A percentile compares a stretch with the other conserved stretches of the same genome.
These are phyloP conservation scores for Drosophila nasuta DNA, from an alignment of 1,140 invertebrate species.

Conservation along the genomic window DNA sequence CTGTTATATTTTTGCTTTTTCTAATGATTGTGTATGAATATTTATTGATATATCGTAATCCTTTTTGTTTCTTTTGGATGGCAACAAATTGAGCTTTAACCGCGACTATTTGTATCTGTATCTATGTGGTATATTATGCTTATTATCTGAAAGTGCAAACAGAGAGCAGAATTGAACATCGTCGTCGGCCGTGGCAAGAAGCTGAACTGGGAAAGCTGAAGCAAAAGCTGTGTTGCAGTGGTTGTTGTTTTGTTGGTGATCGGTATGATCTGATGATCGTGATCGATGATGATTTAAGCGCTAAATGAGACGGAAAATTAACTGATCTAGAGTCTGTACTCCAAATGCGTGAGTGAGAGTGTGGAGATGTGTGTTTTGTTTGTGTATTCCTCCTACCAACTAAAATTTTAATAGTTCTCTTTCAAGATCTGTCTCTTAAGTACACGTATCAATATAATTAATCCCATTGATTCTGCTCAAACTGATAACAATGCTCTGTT, in stretches of 20 bases:
- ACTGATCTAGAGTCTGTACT: slow-evolving; percentile 21
- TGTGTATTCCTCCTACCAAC: not conserved
- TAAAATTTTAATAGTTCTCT: not conserved
- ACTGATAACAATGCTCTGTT: too few relatives aligned
- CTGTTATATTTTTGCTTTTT: slow-evolving; percentile 67
- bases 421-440: not conserved
- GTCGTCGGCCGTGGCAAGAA: slow-evolving; percentile 18
- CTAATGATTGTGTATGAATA: not conserved
- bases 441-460: not conserved
- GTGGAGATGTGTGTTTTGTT: not conserved
- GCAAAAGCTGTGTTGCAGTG: slow-evolving; percentile 40
- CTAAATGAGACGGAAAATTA: slow-evolving; percentile 41
- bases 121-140: slow-evolving; percentile 62
- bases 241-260: slow-evolving; percentile 18
- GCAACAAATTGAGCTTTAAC: slow-evolving; percentile 52
- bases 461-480: not conserved
- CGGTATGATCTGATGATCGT: slow-evolving; percentile 9
- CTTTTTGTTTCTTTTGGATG: slow-evolving; percentile 25
- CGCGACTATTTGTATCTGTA: slow-evolving; percentile 55
- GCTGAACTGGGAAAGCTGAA: slow-evolving; percentile 21
- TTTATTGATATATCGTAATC: slow-evolving; percentile 3
- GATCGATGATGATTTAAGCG: slow-evolving; percentile 33
- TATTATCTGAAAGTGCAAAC: slow-evolving; percentile 77
- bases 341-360: not conserved
- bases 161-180: slow-evolving; percentile 57